Evolutionary conservation across 2,113 vertebrate species (phyloP).

Genomic region (Noctilio leporinus): DNA sequence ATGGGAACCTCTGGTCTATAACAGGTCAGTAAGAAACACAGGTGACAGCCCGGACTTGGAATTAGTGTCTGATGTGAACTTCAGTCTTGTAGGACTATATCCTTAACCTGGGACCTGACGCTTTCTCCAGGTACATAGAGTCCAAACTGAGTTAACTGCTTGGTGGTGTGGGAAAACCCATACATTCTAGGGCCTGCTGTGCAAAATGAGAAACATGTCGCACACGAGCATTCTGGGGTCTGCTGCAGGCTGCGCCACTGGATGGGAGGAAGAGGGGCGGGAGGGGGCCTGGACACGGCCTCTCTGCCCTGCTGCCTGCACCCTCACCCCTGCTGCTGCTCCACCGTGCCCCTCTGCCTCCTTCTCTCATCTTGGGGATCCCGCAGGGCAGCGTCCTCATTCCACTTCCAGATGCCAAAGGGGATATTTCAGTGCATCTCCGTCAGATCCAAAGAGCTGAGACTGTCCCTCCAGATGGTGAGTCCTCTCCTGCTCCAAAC

Average conservation of each 20-base stretch:
- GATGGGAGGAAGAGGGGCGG: background rate
- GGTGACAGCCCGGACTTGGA: background rate
- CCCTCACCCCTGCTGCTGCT: background rate
- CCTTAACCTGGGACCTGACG: background rate
- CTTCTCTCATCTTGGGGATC: background rate
- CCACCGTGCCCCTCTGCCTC: fast-evolving
- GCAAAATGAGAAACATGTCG: background rate
- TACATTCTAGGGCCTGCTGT: fast-evolving
- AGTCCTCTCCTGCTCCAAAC: background rate
- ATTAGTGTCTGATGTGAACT: background rate
- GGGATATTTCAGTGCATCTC: background rate
- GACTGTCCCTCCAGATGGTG: slow-evolving; percentile 5
- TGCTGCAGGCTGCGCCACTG: background rate
- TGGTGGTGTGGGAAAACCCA: background rate
- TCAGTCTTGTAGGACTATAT: background rate
- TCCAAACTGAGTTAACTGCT: background rate
- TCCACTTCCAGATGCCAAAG: background rate
- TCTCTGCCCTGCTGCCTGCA: background rate
- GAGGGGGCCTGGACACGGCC: background rate
- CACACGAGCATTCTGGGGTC: background rate
- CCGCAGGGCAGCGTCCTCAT: background rate
- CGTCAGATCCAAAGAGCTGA: background rate
- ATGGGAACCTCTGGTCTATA: background rate
- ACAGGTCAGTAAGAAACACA: background rate
- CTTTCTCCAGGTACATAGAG: background rate